Evolutionary conservation across 2,888 invertebrate genomes (phyloP).

Genomic region (Stenolophus ochropezus): DNA sequence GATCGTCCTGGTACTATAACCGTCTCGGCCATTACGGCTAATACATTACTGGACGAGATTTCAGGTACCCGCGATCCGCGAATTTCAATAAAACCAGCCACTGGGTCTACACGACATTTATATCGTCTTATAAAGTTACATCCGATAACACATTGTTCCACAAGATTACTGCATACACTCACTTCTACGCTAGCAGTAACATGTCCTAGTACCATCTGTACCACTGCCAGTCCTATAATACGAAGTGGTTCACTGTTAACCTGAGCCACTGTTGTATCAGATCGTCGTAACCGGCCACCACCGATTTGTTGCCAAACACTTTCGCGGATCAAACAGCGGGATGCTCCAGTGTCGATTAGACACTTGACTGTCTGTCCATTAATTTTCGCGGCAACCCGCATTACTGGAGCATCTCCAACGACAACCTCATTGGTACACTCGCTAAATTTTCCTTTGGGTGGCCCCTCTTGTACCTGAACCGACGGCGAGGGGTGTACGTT

Average conservation of each 20-base stretch:
- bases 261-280: background rate
- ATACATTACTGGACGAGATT: background rate
- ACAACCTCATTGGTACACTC: background rate
- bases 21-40: background rate
- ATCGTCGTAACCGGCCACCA: background rate
- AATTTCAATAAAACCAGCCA: background rate
- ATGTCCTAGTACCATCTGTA: background rate
- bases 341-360: conserved; percentile 22
- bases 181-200: background rate
- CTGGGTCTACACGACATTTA: background rate
- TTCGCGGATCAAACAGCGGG: conserved; percentile 3
- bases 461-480: too few relatives aligned
- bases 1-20: too few relatives aligned
- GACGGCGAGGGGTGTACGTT: too few relatives aligned
- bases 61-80: too few relatives aligned
- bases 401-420: background rate
- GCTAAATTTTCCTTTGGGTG: background rate
- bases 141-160: too few relatives aligned
- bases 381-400: background rate
- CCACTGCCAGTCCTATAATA: too few relatives aligned
- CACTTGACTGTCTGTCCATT: conserved; percentile 1
- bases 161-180: too few relatives aligned
- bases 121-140: too few relatives aligned
- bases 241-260: background rate
- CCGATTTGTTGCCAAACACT: conserved; percentile 14